Evolutionary conservation across 2,888 invertebrate genomes (phyloP).

Genomic region (Drosophila neutralis): DNA sequence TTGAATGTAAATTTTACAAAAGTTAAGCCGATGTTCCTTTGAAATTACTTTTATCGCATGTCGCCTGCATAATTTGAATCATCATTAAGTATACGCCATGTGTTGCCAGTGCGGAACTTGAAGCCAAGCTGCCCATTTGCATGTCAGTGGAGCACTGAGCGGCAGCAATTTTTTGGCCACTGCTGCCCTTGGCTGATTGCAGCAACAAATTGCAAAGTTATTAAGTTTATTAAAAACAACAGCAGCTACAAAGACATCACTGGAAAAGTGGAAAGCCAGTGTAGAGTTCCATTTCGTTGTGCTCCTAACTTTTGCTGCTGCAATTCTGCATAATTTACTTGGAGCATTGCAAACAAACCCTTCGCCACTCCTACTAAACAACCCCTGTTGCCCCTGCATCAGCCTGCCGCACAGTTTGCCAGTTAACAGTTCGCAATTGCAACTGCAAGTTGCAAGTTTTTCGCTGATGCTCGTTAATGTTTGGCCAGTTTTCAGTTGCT

Average conservation of each 20-base stretch:
- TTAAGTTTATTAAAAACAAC: slow-evolving; percentile 76
- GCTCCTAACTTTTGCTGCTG: slow-evolving; percentile 69
- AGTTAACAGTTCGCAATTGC: slow-evolving; percentile 36
- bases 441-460: slow-evolving; percentile 65
- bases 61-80: slow-evolving; percentile 62
- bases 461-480: slow-evolving; percentile 74
- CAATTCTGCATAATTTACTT: slow-evolving; percentile 76
- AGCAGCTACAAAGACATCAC: slow-evolving; percentile 61
- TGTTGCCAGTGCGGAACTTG: slow-evolving; percentile 39
- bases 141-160: slow-evolving; percentile 42
- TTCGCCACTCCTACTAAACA: background rate
- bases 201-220: slow-evolving; percentile 74
- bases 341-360: slow-evolving; percentile 56
- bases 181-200: slow-evolving; percentile 65
- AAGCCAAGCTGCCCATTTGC: slow-evolving; percentile 56
- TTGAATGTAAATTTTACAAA: slow-evolving; percentile 23
- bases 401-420: slow-evolving; percentile 10
- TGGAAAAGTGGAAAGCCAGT: slow-evolving; percentile 44
- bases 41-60: slow-evolving; percentile 60
- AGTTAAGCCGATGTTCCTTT: slow-evolving; percentile 34
- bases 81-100: slow-evolving; percentile 70
- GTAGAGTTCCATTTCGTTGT: slow-evolving; percentile 66
- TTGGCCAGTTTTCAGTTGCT: slow-evolving; percentile 54
- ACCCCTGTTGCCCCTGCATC: background rate
- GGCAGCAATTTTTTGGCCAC: slow-evolving; percentile 30